Base-by-base conservation (phyloP, 2,888 invertebrate species). In the Protodeltote pygarga region DNA sequence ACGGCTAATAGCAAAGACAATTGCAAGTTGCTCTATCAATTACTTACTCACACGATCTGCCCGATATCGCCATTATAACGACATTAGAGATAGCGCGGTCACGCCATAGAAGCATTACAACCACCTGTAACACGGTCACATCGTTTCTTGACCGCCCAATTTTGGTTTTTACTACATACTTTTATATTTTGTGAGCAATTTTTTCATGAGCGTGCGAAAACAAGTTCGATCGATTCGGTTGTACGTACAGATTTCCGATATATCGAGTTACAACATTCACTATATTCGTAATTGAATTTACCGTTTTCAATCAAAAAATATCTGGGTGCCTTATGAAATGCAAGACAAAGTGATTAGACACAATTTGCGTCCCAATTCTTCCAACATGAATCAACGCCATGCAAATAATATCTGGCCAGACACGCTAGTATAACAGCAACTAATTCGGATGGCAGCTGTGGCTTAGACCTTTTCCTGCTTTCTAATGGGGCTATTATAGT, bases 41-140 rank as follows among this genome's bases (percentile, higher is more conserved):
- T 89, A 89, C 83, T 89, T 87, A 81, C 85, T 81, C 75, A 77
- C 82, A 79, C 79, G 79, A 78, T 80, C 77, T 76, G 75, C 73
- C 80, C 79, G 81, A 83, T 85, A 86, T 77, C 75, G 78, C 83
- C 76, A 91, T 91, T 91, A 91, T 89, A 91, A 89, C 75, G 71
- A 75, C 89, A 89, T 91, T 89, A 90, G 87, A 84, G 83, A 81
- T 80, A 81, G 81, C 74, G 75, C 69, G 72, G 75, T 83, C 91
- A 91, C 90, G 91, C 89, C 76, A 91, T 87, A 78, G 67, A 75
- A 69, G 76, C 89, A 91, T 91, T 91, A 90, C 84, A 71, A 74
- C 67, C 76, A 77, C 73, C 77, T 76, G 79, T 89, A 90, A 90
- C 90, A 89, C 91, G 91, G 91, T 91, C 88, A 90, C 87, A 81